Percentiles rank a stretch among this genome's conserved stretches.
phyloP scores from a whole-genome alignment of 2,888 invertebrate genomes.

The Lasiommata megera region DNA sequence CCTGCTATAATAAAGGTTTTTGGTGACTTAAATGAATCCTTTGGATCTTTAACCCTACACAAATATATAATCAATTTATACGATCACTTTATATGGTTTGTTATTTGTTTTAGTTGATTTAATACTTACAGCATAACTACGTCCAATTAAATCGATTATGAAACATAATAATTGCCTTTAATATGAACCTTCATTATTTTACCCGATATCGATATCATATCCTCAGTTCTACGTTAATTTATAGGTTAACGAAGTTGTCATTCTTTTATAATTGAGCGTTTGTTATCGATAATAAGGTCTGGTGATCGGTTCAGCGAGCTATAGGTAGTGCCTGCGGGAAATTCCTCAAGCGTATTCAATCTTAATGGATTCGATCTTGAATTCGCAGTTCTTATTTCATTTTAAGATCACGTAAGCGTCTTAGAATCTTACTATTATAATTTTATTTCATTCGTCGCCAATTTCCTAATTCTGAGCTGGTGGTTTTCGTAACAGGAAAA shows the following conservation, averaged over 20 bases:
- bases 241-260: conserved; percentile 18
- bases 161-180: too few species aligned
- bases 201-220: neutral
- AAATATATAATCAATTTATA: too few species aligned
- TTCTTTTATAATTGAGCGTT: conserved; percentile 33
- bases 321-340: conserved; percentile 1
- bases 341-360: conserved; percentile 22
- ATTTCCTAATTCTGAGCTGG: too few species aligned
- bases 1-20: too few species aligned
- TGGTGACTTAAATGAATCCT: too few species aligned
- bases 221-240: conserved; percentile 16
- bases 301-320: conserved; percentile 24
- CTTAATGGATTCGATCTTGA: conserved; percentile 13
- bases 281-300: conserved; percentile 32
- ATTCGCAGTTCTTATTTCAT: neutral
- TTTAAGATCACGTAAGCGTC: conserved; percentile 1
- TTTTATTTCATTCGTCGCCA: too few species aligned
- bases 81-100: too few species aligned
- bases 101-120: too few species aligned
- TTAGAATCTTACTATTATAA: neutral
- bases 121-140: too few species aligned
- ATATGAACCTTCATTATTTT: neutral
- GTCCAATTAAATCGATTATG: too few species aligned
- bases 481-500: too few species aligned
- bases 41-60: too few species aligned